Evolutionary conservation across 1,140 invertebrate genomes (phyloP), one percentile per base, ranked within the genome.

Genomic region (Papilio xuthus): DNA sequence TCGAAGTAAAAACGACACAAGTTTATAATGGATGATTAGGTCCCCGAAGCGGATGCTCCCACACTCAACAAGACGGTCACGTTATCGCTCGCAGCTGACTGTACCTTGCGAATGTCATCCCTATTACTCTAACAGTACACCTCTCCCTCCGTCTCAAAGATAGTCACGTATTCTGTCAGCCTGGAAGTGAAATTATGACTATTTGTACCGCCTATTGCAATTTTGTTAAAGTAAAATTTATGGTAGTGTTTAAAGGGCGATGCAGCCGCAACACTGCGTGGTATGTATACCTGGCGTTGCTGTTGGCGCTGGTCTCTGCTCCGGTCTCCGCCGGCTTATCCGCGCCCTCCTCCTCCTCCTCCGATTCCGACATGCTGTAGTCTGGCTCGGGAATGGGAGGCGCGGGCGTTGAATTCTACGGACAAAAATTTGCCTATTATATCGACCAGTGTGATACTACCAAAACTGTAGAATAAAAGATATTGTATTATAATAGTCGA

Each of bases 371-470:
- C 86, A 97, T 95, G 90, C 97, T 98, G 93, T 98, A 98, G 92
- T 98, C 98, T 0, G 97, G 97, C 86, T 98, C 97, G 0, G 97
- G 98, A 78, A 98, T 98, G 4, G 97, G 97, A 12, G 97, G 97
- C 80, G 93, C 90, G 18, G 90, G 89, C 13, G 93, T 93, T 26
- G 94, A 94, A 77, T 90, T 94, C 94, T 94, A 84, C 2, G 85
- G 85, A 63, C 23, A 15, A 63, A 26, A 23, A 60, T 18, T 23
- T 50, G 18, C 1, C 4, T 50, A 50, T 4, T 50, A 50, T 4
- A n/a, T 15, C 15, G n/a, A 6, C 7, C 15, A 50, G 7, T 53
- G 50, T n/a, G 1, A 18, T n/a, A 53, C 18, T 47, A 15, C n/a
- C n/a, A 37, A 37, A 37, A 37, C 32, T 37, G 32, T 37, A 6